Conservation (phyloP, 2,797 vertebrate species). For the Heterohyrax brucei region DNA sequence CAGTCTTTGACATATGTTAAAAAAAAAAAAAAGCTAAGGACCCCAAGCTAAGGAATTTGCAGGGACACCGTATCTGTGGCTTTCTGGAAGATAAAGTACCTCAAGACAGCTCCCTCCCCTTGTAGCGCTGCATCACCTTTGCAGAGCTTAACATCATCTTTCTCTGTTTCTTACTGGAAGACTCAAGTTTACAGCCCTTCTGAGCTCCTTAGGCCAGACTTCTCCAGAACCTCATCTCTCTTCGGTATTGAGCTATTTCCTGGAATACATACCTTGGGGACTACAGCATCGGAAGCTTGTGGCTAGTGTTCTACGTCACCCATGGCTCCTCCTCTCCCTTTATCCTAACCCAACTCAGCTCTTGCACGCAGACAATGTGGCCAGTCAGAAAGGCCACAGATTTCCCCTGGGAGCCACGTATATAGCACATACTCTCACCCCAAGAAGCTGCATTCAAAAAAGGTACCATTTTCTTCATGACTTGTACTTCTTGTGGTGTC, state of each 20-base stretch:
- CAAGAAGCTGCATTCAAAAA: not conserved
- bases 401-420: not conserved
- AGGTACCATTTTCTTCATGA: not conserved
- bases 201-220: not conserved
- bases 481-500: not conserved
- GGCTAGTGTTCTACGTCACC: not conserved
- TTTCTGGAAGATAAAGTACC: not conserved
- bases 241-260: slow-evolving; percentile 9
- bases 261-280: not conserved
- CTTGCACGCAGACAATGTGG: not conserved
- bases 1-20: not conserved
- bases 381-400: not conserved
- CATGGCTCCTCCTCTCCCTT: not conserved
- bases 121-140: not conserved
- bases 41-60: not conserved
- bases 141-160: not conserved
- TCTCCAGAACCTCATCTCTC: not conserved
- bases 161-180: not conserved
- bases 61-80: not conserved
- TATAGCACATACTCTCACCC: not conserved
- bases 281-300: not conserved
- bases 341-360: not conserved
- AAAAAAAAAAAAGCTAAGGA: not conserved
- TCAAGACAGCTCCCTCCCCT: not conserved
- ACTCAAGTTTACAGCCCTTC: not conserved